Evolutionary conservation across 1,140 invertebrate species (phyloP).

Genomic region (Trypoxylus dichotomus): DNA sequence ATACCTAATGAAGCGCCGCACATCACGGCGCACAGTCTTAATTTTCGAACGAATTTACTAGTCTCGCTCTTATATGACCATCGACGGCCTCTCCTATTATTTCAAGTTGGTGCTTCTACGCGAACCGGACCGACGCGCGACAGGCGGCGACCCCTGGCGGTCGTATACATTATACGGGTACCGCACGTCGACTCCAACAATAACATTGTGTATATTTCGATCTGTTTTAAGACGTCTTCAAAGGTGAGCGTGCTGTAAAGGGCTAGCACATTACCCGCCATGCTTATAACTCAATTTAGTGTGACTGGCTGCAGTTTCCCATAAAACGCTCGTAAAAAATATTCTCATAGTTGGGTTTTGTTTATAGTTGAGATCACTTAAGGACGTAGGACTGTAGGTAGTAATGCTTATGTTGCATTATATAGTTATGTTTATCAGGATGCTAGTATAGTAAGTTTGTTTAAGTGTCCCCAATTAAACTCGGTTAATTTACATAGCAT

Average conservation of each 20-base stretch:
- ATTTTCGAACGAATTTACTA: background rate
- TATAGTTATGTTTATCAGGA: background rate
- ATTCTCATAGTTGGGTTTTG: constrained; percentile 5
- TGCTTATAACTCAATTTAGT: constrained; percentile 22
- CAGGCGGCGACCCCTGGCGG: constrained; percentile 5
- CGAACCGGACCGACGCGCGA: constrained; percentile 1
- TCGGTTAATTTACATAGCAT: background rate
- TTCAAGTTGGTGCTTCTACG: background rate
- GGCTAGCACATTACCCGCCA: constrained; percentile 8
- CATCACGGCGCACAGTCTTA: background rate
- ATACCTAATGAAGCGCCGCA: background rate
- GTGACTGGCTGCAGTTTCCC: constrained; percentile 16
- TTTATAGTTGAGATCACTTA: background rate
- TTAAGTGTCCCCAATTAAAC: background rate
- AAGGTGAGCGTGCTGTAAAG: background rate
- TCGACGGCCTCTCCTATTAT: background rate
- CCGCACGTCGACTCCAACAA: constrained; percentile 15
- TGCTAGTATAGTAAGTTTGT: background rate
- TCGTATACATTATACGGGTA: constrained; percentile 1
- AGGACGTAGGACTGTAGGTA: background rate
- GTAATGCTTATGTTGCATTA: background rate
- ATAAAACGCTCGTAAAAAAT: constrained; percentile 14
- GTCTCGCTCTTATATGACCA: background rate
- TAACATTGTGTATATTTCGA: constrained; percentile 23
- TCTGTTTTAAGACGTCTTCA: constrained; percentile 21